Evolutionary conservation across 2,113 vertebrate genomes (phyloP).

Genomic region (Cephalophus harveyi): DNA sequence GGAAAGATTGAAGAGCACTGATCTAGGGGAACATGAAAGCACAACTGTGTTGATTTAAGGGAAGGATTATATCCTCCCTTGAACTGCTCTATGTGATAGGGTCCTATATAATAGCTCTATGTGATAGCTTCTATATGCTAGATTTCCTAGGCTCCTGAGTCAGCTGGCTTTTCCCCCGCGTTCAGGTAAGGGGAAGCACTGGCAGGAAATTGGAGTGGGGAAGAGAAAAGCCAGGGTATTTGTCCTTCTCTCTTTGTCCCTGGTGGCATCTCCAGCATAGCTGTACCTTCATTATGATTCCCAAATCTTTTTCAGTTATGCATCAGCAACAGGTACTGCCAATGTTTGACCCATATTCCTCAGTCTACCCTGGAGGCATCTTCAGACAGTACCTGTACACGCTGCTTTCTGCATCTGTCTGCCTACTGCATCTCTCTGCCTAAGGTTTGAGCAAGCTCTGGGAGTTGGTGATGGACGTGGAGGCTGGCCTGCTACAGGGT

Average conservation of each 20-base stretch:
- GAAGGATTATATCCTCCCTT: not conserved
- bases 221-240: not conserved
- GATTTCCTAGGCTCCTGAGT: not conserved
- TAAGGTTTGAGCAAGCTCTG: not conserved
- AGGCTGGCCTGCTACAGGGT: not conserved
- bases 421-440: not conserved
- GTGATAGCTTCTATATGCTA: not conserved
- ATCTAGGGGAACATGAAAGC: not conserved
- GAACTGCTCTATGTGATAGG: not conserved
- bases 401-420: not conserved
- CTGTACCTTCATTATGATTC: not conserved
- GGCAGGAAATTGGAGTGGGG: not conserved
- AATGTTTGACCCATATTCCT: not conserved
- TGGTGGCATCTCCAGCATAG: not conserved
- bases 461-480: not conserved
- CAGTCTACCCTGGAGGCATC: not conserved
- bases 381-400: not conserved
- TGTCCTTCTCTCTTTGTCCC: not conserved
- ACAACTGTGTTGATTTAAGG: not conserved
- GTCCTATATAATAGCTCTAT: not conserved
- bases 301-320: not conserved
- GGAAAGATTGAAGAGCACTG: not conserved
- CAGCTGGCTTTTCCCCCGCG: not conserved
- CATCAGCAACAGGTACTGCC: not conserved
- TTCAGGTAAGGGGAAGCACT: not conserved